Percentiles rank a stretch among this genome's conserved stretches.
phyloP scores from a whole-genome alignment of 1,140 invertebrate genomes.

The Chymomyza costata region DNA sequence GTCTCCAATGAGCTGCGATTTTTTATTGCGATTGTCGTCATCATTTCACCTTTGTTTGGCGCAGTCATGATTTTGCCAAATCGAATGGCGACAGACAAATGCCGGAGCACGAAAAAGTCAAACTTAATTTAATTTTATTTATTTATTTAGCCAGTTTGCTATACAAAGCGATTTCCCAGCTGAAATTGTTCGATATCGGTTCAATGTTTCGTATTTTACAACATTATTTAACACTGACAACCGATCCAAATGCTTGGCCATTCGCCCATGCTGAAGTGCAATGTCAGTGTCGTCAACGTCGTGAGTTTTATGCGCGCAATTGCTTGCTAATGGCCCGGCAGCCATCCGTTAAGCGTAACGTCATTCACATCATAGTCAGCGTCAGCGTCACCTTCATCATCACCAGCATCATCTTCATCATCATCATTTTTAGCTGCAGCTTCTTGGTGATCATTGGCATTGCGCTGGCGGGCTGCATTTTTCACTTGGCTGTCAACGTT shows the following conservation, averaged over 20 bases:
- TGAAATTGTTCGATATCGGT: constrained; percentile 23
- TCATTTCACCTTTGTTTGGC: constrained; percentile 66
- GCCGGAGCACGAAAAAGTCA: constrained; percentile 38
- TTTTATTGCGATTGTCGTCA: constrained; percentile 52
- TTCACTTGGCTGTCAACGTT: constrained; percentile 60
- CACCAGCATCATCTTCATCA: constrained; percentile 19
- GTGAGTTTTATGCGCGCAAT: constrained; percentile 67
- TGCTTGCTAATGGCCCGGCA: constrained; percentile 57
- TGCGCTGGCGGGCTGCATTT: constrained; percentile 64
- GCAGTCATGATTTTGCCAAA: not conserved
- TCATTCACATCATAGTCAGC: constrained; percentile 59
- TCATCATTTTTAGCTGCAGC: constrained; percentile 22
- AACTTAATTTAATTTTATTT: constrained; percentile 67
- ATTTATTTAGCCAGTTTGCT: constrained; percentile 58
- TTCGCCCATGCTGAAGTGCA: constrained; percentile 13
- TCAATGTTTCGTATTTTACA: constrained; percentile 65
- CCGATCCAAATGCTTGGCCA: constrained; percentile 27
- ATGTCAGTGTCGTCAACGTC: constrained; percentile 7
- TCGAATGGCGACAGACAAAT: constrained; percentile 35
- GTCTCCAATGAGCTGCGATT: constrained; percentile 68
- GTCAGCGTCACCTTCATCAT: constrained; percentile 35
- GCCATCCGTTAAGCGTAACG: constrained; percentile 40
- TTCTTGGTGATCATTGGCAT: constrained; percentile 40
- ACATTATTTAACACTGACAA: constrained; percentile 70
- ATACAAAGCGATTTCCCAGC: constrained; percentile 20